These are phyloP conservation scores for Pseudachorutes palmiensis DNA, from an alignment of 1,140 invertebrate genomes.

Conservation along the genomic window DNA sequence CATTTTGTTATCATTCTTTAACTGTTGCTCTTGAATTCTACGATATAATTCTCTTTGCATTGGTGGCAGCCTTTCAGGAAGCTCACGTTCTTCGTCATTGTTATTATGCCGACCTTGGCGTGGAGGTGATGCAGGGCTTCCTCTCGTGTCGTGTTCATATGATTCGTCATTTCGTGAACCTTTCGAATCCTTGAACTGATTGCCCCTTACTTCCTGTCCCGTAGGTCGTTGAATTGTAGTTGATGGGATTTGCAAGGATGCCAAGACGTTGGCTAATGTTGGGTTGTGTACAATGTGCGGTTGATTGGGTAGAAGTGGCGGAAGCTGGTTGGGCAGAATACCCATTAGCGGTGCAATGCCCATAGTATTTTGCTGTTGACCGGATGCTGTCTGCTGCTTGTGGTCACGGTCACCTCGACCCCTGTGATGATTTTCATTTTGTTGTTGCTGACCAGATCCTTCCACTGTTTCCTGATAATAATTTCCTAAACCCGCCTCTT, in stretches of 20 bases:
- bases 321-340: slow-evolving; percentile 6
- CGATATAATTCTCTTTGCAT: slow-evolving; percentile 59
- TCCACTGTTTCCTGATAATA: slow-evolving; percentile 17
- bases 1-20: slow-evolving; percentile 45
- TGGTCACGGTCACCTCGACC: background rate
- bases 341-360: background rate
- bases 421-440: background rate
- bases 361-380: background rate
- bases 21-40: slow-evolving; percentile 59
- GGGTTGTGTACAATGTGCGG: slow-evolving; percentile 30
- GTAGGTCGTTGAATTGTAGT: background rate
- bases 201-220: background rate
- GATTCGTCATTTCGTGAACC: background rate
- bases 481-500: slow-evolving; percentile 33
- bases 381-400: background rate
- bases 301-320: background rate
- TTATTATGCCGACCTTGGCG: background rate
- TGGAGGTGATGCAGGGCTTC: background rate
- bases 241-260: slow-evolving; percentile 24
- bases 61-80: slow-evolving; percentile 51
- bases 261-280: slow-evolving; percentile 24
- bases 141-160: background rate
- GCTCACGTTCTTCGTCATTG: slow-evolving; percentile 15
- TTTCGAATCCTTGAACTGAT: background rate
- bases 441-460: background rate